phyloP scores from a whole-genome alignment of 2,888 invertebrate species.

The Hymenopus coronatus region DNA sequence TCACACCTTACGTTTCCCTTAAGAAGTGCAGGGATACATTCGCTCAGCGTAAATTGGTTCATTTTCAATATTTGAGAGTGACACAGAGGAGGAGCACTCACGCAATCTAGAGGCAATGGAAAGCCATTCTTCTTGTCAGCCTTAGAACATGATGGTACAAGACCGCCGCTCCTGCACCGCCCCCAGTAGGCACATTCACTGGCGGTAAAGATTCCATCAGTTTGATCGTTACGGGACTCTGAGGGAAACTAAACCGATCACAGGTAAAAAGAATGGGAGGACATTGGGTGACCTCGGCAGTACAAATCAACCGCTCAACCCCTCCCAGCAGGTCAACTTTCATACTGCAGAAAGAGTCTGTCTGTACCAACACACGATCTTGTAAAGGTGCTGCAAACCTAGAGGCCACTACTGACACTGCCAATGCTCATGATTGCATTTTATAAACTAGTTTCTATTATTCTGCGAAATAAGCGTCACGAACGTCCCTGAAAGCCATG shows the following conservation, averaged over 20 bases:
- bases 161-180: neutral
- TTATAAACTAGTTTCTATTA: neutral
- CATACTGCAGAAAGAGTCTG: constrained; percentile 11
- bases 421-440: neutral
- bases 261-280: constrained; percentile 25
- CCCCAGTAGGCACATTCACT: constrained; percentile 21
- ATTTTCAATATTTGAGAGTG: neutral
- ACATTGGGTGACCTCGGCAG: constrained; percentile 20
- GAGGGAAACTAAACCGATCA: constrained; percentile 17
- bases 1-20: no score
- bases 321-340: constrained; percentile 17
- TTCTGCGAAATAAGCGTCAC: neutral
- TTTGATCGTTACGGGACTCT: constrained; percentile 6
- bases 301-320: constrained; percentile 8
- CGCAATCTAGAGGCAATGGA: neutral
- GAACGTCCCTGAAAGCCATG: neutral
- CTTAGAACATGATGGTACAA: neutral
- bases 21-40: no score
- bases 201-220: constrained; percentile 25
- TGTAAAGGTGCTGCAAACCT: neutral
- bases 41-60: neutral
- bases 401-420: neutral
- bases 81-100: neutral
- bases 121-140: neutral
- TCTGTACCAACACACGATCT: neutral